Percentiles rank a stretch among this genome's conserved stretches.
Evolutionary conservation across 2,113 vertebrate species (phyloP).

Genomic region (Hylia prasina): DNA sequence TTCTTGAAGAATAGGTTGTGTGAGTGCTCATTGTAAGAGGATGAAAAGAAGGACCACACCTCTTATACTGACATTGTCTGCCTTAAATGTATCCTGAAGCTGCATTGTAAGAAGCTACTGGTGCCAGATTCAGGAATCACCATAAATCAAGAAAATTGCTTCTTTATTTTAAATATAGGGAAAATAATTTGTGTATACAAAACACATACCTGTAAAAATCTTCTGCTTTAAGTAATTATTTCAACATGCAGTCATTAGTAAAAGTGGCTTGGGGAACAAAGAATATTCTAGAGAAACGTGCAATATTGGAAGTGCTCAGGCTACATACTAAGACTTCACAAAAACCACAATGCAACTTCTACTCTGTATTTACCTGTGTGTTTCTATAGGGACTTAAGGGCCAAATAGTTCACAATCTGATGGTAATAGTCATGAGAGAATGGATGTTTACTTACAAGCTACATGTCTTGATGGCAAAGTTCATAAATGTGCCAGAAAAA

Average conservation of each 20-base stretch:
- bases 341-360: neutral
- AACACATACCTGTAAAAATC: neutral
- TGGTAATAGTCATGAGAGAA: neutral
- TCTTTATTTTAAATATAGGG: neutral
- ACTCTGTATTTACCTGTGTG: neutral
- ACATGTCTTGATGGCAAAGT: neutral
- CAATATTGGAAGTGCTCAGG: neutral
- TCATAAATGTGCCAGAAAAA: neutral
- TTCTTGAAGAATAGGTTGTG: neutral
- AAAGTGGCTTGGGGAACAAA: neutral
- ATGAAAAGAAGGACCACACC: neutral
- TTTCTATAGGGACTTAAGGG: neutral
- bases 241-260: neutral
- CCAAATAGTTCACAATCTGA: neutral
- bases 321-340: neutral
- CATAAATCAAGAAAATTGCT: neutral
- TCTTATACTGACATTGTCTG: neutral
- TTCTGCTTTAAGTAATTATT: neutral
- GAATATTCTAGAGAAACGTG: neutral
- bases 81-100: neutral
- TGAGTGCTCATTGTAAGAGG: neutral
- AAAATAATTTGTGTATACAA: neutral
- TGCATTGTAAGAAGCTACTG: neutral
- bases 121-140: neutral
- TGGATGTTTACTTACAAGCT: neutral